These are phyloP conservation scores for Heteractis magnifica DNA, from an alignment of 92 coral and sea anemone species.

Conservation along the genomic window DNA sequence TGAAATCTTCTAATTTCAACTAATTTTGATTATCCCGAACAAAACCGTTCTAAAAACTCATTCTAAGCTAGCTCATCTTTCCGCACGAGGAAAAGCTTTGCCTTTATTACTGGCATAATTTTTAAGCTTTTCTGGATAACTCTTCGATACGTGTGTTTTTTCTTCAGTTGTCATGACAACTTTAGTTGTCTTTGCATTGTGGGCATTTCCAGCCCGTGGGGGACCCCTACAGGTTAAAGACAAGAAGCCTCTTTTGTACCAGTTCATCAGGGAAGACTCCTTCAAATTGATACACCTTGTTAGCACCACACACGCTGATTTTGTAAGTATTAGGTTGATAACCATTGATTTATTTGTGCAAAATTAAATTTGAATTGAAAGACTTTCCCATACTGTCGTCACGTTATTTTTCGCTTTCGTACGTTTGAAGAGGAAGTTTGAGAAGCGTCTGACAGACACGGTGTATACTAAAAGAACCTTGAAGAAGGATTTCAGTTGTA, in stretches of 20 bases:
- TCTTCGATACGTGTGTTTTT: background rate
- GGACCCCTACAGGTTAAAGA: conserved; percentile 1
- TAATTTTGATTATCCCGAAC: too few relatives aligned
- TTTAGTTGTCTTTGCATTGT: background rate
- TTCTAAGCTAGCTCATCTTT: too few relatives aligned
- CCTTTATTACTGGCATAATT: background rate
- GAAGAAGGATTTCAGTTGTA: too few relatives aligned
- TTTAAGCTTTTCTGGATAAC: background rate
- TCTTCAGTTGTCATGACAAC: conserved; percentile 15
- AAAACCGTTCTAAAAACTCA: too few relatives aligned
- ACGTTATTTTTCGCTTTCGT: background rate
- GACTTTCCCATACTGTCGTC: background rate
- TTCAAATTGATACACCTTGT: conserved; percentile 12
- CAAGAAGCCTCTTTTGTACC: background rate
- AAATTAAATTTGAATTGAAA: background rate
- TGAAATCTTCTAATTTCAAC: too few relatives aligned
- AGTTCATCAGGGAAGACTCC: background rate
- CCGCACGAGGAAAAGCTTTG: background rate
- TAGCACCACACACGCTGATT: conserved; percentile 29
- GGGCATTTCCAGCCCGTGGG: conserved; percentile 9
- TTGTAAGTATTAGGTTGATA: conserved; percentile 37
- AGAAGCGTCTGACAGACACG: too few relatives aligned
- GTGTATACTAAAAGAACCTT: too few relatives aligned
- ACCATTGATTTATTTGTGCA: background rate
- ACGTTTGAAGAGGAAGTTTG: background rate